These are phyloP conservation scores for Haemorhous mexicanus DNA, from an alignment of 2,113 vertebrate genomes.

Conservation along the genomic window DNA sequence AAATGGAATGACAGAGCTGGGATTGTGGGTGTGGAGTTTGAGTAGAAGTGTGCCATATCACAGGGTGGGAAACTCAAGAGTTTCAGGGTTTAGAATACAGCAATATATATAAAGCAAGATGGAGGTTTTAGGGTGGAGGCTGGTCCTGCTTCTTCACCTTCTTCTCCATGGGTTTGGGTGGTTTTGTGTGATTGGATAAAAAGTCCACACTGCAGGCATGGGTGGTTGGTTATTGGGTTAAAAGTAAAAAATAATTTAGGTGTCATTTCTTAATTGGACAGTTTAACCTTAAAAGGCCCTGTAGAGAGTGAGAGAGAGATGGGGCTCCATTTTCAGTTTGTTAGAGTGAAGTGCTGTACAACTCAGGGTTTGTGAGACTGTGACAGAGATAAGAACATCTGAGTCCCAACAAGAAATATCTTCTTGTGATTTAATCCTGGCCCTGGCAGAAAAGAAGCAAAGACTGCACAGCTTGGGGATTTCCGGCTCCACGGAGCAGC, in stretches of 20 bases:
- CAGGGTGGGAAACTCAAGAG: neutral
- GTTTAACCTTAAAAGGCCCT: neutral
- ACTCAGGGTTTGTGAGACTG: neutral
- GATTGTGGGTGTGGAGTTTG: neutral
- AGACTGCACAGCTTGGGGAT: neutral
- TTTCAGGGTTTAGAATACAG: neutral
- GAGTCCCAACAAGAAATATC: neutral
- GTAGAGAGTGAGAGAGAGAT: neutral
- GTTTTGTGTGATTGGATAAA: neutral
- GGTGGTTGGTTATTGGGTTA: neutral
- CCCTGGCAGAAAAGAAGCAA: neutral
- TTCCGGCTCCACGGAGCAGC: neutral
- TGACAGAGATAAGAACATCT: neutral
- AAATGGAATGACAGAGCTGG: neutral
- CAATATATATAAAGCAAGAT: neutral
- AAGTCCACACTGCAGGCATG: fast-evolving
- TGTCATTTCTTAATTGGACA: neutral
- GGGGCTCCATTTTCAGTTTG: neutral
- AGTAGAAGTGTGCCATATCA: neutral
- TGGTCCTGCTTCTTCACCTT: too few species aligned
- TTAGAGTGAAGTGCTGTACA: neutral
- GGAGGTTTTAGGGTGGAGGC: neutral
- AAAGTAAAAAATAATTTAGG: neutral
- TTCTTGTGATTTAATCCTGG: neutral
- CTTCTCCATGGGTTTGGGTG: neutral